phyloP scores from a whole-genome alignment of 2,797 vertebrate species.

The Typhlichthys eigenmanni region DNA sequence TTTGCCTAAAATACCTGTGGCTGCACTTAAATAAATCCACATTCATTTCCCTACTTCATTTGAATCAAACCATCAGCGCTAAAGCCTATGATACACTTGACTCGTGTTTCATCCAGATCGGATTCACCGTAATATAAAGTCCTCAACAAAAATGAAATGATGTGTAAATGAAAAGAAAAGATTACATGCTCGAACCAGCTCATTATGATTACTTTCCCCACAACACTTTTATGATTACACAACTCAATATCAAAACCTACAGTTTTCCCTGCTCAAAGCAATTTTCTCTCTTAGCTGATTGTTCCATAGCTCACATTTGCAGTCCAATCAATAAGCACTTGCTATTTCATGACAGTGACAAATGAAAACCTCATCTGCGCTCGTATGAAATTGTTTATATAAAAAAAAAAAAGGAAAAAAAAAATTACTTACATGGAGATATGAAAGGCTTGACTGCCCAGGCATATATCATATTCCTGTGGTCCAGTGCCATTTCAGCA shows the following conservation, averaged over 20 bases:
- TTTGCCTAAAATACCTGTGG: slow-evolving; percentile 8
- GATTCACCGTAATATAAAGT: background rate
- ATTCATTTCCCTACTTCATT: slow-evolving; percentile 31
- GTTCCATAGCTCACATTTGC: slow-evolving; percentile 62
- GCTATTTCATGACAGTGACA: slow-evolving; percentile 77
- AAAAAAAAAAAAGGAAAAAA: slow-evolving; percentile 68
- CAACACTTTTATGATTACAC: slow-evolving; percentile 53
- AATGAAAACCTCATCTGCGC: slow-evolving; percentile 69
- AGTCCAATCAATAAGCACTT: slow-evolving; percentile 78
- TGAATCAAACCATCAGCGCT: slow-evolving; percentile 18
- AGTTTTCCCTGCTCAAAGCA: slow-evolving; percentile 61
- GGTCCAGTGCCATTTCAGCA: slow-evolving; percentile 30
- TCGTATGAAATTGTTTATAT: slow-evolving; percentile 77
- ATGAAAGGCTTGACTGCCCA: slow-evolving; percentile 67
- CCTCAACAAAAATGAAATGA: slow-evolving; percentile 30
- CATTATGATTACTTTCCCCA: slow-evolving; percentile 53
- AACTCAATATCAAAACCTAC: slow-evolving; percentile 42
- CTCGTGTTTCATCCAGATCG: slow-evolving; percentile 25
- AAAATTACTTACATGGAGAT: slow-evolving; percentile 56
- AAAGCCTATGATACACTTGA: slow-evolving; percentile 10
- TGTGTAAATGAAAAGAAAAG: slow-evolving; percentile 50
- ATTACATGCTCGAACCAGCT: slow-evolving; percentile 45
- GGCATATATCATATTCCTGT: slow-evolving; percentile 52
- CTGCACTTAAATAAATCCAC: slow-evolving; percentile 17
- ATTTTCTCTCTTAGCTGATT: slow-evolving; percentile 67